Evolutionary conservation across 1,140 invertebrate genomes (phyloP).

Genomic region (Myzus persicae): DNA sequence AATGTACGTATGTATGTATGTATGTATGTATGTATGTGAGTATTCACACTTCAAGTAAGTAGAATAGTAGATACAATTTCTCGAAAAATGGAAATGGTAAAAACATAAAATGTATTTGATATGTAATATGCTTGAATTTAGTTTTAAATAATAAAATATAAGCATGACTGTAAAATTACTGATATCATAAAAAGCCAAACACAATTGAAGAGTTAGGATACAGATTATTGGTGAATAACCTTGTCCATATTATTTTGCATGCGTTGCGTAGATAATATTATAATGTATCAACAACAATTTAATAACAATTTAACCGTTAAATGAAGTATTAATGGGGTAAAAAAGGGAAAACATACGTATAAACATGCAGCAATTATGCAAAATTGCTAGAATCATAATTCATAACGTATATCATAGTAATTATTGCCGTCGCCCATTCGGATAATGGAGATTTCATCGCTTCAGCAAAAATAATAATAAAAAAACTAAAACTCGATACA

Average conservation of each 20-base stretch:
- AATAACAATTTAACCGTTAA: not conserved
- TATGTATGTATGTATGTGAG: no score
- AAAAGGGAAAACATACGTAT: not conserved
- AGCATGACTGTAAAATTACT: not conserved
- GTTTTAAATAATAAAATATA: not conserved
- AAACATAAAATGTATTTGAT: not conserved
- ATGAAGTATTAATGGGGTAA: not conserved
- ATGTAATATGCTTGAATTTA: not conserved
- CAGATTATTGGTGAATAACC: not conserved
- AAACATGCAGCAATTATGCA: not conserved
- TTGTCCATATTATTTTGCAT: not conserved
- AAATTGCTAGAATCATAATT: no score
- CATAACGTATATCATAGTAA: not conserved
- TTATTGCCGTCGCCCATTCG: not conserved
- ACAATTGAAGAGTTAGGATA: not conserved
- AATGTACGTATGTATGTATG: no score
- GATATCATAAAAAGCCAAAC: not conserved
- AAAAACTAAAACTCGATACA: not conserved
- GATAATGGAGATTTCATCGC: not conserved
- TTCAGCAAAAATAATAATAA: not conserved
- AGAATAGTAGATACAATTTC: not conserved
- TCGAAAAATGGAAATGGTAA: not conserved
- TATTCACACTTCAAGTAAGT: not conserved
- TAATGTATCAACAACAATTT: no score
- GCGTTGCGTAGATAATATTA: not conserved